Percentiles rank a stretch among this genome's conserved stretches.
Evolutionary conservation across 1,140 invertebrate species (phyloP).

Genomic region (Heliconius himera): DNA sequence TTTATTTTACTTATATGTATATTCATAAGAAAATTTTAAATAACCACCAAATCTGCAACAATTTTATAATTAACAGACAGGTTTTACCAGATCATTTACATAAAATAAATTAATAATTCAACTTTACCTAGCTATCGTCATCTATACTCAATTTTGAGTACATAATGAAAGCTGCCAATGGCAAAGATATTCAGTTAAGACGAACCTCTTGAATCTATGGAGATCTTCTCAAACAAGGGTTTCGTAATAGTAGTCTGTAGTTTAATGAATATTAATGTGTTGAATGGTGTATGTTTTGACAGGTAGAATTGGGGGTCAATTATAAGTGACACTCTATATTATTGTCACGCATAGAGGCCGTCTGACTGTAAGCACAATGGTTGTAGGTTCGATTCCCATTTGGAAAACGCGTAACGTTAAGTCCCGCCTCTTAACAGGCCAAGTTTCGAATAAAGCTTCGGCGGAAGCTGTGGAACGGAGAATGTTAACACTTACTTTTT

Average conservation of each 20-base stretch:
- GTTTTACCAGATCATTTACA: background rate
- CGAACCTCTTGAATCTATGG: background rate
- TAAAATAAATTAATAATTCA: background rate
- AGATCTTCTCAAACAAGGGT: background rate
- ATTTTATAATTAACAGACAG: no score
- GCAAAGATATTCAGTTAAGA: background rate
- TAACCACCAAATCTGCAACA: background rate
- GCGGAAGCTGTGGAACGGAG: no score
- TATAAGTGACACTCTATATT: background rate
- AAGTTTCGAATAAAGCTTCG: no score
- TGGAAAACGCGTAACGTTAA: background rate
- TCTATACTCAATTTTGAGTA: background rate
- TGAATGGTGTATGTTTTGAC: background rate
- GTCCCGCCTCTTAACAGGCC: no score
- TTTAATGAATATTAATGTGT: background rate
- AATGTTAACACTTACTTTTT: no score
- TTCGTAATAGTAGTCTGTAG: background rate
- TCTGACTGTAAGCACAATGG: no score
- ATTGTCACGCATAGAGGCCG: no score
- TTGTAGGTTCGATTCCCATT: background rate
- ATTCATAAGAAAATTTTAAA: no score
- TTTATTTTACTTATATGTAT: no score
- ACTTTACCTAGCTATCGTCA: background rate
- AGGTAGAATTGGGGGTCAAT: background rate
- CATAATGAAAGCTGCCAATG: slow-evolving; percentile 4